These are phyloP conservation scores for Spisula solida DNA, from an alignment of 2,888 invertebrate genomes.

Conservation along the genomic window DNA sequence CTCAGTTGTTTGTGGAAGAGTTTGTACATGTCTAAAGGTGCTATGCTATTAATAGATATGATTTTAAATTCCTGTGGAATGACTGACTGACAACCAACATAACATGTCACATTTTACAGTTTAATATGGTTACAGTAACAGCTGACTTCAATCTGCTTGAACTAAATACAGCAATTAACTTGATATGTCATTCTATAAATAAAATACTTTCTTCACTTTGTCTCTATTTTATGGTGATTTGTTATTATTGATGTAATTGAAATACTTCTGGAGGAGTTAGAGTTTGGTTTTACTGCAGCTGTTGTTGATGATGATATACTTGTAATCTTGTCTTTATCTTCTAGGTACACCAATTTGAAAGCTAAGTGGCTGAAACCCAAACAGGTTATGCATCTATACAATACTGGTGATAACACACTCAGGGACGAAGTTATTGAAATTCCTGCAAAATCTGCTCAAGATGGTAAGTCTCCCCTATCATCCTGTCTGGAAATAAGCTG, in stretches of 20 bases:
- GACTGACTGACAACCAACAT: no score
- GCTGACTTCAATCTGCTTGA: no score
- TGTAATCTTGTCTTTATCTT: constrained; percentile 26
- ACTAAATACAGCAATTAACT: no score
- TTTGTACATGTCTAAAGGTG: no score
- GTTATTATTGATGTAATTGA: constrained; percentile 1
- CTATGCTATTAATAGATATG: no score
- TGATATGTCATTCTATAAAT: no score
- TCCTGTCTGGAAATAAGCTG: no score
- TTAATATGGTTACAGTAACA: no score
- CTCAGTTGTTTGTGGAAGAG: no score
- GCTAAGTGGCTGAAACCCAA: constrained; percentile 81
- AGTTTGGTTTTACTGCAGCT: not conserved
- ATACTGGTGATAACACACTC: constrained; percentile 88
- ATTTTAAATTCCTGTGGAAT: no score
- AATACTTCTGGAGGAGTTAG: not conserved
- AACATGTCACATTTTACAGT: no score
- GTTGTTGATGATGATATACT: not conserved
- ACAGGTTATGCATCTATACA: constrained; percentile 90
- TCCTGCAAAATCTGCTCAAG: constrained; percentile 89
- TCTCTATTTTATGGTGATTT: not conserved
- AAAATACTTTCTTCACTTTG: not conserved
- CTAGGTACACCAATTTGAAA: constrained; percentile 86
- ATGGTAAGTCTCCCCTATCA: constrained; percentile 75
- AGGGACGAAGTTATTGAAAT: constrained; percentile 88